A percentile compares a stretch with the other conserved stretches of the same genome.
phyloP scores from a whole-genome alignment of 2,888 invertebrate genomes.

The Argyra leucocephala region DNA sequence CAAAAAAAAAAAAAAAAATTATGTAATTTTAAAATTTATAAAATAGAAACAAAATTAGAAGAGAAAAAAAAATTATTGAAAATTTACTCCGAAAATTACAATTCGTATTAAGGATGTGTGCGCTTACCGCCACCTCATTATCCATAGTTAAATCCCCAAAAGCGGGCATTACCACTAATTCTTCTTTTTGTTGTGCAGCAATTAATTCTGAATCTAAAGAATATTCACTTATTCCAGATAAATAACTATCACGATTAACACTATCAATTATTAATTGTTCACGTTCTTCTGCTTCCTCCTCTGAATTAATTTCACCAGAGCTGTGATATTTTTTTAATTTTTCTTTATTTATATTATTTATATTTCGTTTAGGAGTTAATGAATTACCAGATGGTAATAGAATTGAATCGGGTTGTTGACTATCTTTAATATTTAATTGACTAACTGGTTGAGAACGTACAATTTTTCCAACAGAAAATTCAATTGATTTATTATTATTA shows the following conservation, averaged over 20 bases:
- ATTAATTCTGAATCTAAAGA: constrained; percentile 46
- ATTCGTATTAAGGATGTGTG: constrained; percentile 10
- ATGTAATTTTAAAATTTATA: background rate
- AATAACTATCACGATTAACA: constrained; percentile 32
- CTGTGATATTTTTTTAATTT: constrained; percentile 49
- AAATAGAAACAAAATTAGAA: background rate
- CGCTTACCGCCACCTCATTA: constrained; percentile 42
- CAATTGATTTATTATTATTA: constrained; percentile 25
- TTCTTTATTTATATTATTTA: constrained; percentile 7
- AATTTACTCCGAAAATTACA: background rate
- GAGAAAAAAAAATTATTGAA: background rate
- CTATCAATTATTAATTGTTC: constrained; percentile 37
- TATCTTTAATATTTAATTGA: constrained; percentile 23
- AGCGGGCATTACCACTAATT: constrained; percentile 37
- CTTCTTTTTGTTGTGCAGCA: constrained; percentile 40
- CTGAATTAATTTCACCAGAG: constrained; percentile 40
- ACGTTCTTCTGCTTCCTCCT: constrained; percentile 48
- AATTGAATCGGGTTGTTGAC: constrained; percentile 24
- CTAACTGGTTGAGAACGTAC: constrained; percentile 30
- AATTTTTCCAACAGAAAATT: constrained; percentile 39
- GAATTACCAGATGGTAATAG: constrained; percentile 31
- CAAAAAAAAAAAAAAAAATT: too few species aligned
- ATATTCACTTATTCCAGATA: constrained; percentile 42
- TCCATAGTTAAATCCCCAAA: constrained; percentile 43
- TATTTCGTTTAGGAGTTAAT: constrained; percentile 27